These are phyloP conservation scores for Planiliza haematocheilus DNA, from an alignment of 2,113 vertebrate species.

Conservation along the genomic window DNA sequence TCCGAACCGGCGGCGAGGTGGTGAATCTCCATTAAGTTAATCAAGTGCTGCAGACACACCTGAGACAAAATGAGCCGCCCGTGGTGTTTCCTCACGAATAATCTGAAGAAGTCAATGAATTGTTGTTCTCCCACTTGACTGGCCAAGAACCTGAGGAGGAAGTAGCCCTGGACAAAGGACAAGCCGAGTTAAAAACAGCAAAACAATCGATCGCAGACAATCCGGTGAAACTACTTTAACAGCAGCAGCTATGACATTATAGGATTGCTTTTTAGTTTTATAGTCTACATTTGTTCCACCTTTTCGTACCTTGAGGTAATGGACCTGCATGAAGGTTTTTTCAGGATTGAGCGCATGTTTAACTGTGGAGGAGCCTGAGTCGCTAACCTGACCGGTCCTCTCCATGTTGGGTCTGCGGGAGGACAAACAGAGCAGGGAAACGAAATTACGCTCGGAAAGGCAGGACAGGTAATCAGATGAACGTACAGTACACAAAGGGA, in stretches of 20 bases:
- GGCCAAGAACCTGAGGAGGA: constrained; percentile 90
- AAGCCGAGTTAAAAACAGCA: constrained; percentile 22
- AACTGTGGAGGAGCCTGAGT: constrained; percentile 90
- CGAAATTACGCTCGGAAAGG: background rate
- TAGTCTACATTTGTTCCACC: background rate
- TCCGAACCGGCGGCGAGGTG: constrained; percentile 24
- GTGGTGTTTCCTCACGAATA: constrained; percentile 90
- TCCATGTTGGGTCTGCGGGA: constrained; percentile 90
- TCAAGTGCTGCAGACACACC: constrained; percentile 77
- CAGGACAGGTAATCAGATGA: constrained; percentile 25
- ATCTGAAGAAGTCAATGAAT: constrained; percentile 88
- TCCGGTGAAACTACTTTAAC: background rate
- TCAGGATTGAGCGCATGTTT: constrained; percentile 95
- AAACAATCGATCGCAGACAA: constrained; percentile 8
- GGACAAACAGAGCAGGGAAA: constrained; percentile 34
- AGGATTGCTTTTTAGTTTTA: constrained; percentile 8
- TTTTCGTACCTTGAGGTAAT: constrained; percentile 94
- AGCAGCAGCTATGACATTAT: background rate
- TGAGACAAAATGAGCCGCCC: constrained; percentile 95
- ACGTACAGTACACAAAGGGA: constrained; percentile 23
- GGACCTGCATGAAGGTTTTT: constrained; percentile 96
- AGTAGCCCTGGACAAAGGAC: constrained; percentile 89
- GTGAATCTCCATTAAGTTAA: constrained; percentile 20
- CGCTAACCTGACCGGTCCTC: constrained; percentile 87
- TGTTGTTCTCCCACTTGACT: constrained; percentile 84